A percentile compares a stretch with the other conserved stretches of the same genome.
Conservation (phyloP, 2,888 invertebrate species). For the Nowickia ferox region DNA sequence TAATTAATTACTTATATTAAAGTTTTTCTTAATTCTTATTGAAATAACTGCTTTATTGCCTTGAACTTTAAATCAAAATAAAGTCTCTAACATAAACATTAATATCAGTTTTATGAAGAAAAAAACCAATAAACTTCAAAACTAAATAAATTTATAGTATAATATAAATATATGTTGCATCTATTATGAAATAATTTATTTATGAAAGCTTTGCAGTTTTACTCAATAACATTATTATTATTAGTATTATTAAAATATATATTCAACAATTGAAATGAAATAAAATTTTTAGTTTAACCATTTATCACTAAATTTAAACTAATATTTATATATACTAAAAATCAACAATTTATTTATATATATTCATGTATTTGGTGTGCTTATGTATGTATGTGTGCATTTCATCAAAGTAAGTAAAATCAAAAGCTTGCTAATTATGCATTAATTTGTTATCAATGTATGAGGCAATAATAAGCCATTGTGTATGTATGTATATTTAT, state of each 20-base stretch:
- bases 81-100: neutral
- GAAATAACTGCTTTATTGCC: neutral
- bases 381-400: slow-evolving; percentile 19
- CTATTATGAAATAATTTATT: slow-evolving; percentile 6
- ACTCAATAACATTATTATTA: slow-evolving; percentile 3
- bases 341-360: neutral
- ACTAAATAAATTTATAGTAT: neutral
- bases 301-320: slow-evolving; percentile 40
- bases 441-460: slow-evolving; percentile 34
- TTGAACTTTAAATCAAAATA: neutral
- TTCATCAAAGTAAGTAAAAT: neutral
- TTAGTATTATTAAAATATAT: neutral
- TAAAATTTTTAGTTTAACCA: slow-evolving; percentile 9
- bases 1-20: neutral
- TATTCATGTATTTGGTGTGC: neutral
- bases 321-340: slow-evolving; percentile 27
- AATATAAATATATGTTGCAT: neutral
- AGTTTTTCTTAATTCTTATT: neutral
- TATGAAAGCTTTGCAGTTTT: neutral
- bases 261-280: slow-evolving; percentile 3
- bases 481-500: slow-evolving; percentile 30
- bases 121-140: neutral
- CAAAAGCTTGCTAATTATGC: slow-evolving; percentile 7
- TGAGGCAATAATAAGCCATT: slow-evolving; percentile 29
- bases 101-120: slow-evolving; percentile 37